Evolutionary conservation across 2,888 invertebrate genomes (phyloP).

Genomic region (Melanargia galathea): DNA sequence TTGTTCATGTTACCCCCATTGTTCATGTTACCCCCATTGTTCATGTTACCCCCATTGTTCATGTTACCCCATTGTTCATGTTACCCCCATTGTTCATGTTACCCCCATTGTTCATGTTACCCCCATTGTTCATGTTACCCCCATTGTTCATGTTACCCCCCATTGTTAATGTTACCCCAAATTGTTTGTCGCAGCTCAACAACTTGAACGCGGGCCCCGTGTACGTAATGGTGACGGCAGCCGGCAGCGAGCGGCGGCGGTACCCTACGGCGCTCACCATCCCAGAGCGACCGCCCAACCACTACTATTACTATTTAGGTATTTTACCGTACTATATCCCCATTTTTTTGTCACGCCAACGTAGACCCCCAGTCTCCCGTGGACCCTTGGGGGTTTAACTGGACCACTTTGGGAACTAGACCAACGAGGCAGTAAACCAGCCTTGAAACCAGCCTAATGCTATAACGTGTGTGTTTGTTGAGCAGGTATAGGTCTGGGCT

Average conservation of each 20-base stretch:
- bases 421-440: no score
- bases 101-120: no score
- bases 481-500: constrained; percentile 77
- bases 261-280: constrained; percentile 56
- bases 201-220: constrained; percentile 54
- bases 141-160: no score
- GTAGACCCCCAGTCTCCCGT: no score
- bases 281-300: constrained; percentile 48
- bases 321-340: background rate
- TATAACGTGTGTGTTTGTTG: background rate
- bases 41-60: background rate
- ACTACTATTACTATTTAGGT: constrained; percentile 53
- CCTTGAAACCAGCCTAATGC: no score
- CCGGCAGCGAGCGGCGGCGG: constrained; percentile 52
- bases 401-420: no score
- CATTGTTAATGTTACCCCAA: background rate
- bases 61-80: background rate
- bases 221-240: constrained; percentile 65
- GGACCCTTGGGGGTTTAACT: no score
- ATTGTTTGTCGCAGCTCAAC: constrained; percentile 49
- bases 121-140: background rate
- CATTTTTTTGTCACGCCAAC: background rate
- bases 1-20: background rate
- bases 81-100: background rate
- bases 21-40: no score